phyloP scores from a whole-genome alignment of 2,113 vertebrate species.

The Eurypyga helias region DNA sequence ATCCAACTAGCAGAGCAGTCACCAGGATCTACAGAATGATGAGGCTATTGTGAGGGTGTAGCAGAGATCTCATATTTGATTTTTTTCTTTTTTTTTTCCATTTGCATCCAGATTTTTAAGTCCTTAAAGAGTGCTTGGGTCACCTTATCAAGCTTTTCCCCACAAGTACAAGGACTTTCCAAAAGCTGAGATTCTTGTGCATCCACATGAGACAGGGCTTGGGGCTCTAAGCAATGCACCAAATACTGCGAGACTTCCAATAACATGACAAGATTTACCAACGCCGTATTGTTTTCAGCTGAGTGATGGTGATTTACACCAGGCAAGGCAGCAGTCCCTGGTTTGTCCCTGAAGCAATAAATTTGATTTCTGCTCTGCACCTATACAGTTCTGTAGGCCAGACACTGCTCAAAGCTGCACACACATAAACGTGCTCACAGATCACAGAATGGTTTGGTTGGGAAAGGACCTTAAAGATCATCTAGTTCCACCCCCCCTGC shows the following conservation, averaged over 20 bases:
- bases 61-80: neutral
- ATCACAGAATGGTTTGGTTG: too few relatives aligned
- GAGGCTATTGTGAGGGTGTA: neutral
- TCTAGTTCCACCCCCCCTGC: too few relatives aligned
- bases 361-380: neutral
- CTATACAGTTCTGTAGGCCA: neutral
- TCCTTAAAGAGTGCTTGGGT: neutral
- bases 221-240: neutral
- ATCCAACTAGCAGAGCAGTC: neutral
- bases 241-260: neutral
- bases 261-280: neutral
- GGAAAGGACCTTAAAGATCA: too few relatives aligned
- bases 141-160: neutral
- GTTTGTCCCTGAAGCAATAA: neutral
- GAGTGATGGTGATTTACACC: neutral
- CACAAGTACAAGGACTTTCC: neutral
- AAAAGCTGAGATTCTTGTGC: neutral
- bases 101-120: neutral
- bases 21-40: neutral
- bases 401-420: neutral
- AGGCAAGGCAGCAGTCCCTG: neutral
- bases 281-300: neutral
- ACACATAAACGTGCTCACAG: fast-evolving
- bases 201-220: neutral
- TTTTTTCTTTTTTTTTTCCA: neutral